Percentiles rank a stretch among this genome's conserved stretches.
These are phyloP conservation scores for Antennarius striatus DNA, from an alignment of 2,113 vertebrate species.

Conservation along the genomic window DNA sequence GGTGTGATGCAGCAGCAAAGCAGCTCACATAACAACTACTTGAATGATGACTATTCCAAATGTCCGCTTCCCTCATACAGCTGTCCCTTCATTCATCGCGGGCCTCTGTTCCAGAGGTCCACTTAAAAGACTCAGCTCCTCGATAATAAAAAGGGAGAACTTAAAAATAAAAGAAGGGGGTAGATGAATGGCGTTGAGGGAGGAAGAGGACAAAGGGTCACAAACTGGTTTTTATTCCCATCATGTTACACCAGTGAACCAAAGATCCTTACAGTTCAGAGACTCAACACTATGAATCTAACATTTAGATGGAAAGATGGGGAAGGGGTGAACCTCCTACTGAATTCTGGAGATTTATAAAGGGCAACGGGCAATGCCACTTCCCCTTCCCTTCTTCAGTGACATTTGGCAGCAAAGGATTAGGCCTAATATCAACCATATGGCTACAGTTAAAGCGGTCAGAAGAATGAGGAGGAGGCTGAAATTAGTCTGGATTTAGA, in stretches of 20 bases:
- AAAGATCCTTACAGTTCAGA: slow-evolving; percentile 46
- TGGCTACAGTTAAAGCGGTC: slow-evolving; percentile 69
- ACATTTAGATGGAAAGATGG: slow-evolving; percentile 11
- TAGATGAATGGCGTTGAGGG: slow-evolving; percentile 54
- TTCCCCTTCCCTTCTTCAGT: slow-evolving; percentile 68
- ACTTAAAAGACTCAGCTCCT: slow-evolving; percentile 67
- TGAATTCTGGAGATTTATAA: slow-evolving; percentile 63
- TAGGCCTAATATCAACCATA: slow-evolving; percentile 78
- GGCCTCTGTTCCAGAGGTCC: slow-evolving; percentile 63
- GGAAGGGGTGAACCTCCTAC: slow-evolving; percentile 46
- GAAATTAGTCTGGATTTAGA: slow-evolving; percentile 72
- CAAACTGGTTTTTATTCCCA: slow-evolving; percentile 63
- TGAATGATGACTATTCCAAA: slow-evolving; percentile 78
- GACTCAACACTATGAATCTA: slow-evolving; percentile 23
- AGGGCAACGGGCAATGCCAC: slow-evolving; percentile 68
- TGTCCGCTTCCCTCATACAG: slow-evolving; percentile 70
- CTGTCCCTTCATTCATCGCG: slow-evolving; percentile 72
- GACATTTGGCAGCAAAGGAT: slow-evolving; percentile 67
- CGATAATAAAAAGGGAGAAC: slow-evolving; percentile 73
- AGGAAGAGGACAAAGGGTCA: slow-evolving; percentile 67
- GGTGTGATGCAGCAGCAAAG: slow-evolving; percentile 51
- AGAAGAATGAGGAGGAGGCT: slow-evolving; percentile 53
- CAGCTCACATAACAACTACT: slow-evolving; percentile 52
- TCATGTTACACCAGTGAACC: slow-evolving; percentile 58
- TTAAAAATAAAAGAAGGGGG: slow-evolving; percentile 71